Evolutionary conservation across 2,113 vertebrate species (phyloP), one percentile per base, ranked within the genome.

Genomic region (Romanogobio albipinnatus): DNA sequence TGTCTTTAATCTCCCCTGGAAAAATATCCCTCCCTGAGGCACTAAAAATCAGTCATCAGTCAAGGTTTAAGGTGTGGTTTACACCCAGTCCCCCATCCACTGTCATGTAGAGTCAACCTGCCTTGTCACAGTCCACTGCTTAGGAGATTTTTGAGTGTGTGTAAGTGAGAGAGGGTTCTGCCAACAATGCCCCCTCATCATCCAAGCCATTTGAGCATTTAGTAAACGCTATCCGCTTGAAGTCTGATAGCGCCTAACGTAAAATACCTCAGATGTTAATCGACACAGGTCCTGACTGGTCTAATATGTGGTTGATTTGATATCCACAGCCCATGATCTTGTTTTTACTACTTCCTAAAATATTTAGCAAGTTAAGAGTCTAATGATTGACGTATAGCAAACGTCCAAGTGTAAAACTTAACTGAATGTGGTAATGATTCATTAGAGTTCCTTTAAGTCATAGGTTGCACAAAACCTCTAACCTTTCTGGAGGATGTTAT

Each of bases 21-120:
- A 92, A 93, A 94, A 95, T 93, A 94, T 84, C 91, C 90, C 91
- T 92, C 93, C 95, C 95, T 56, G 86, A 90, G 95, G 95, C 94
- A 88, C 86, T 90, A 93, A 91, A 95, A 95, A 95, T 82, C 80
- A 58, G 45, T 81, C 79, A 93, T 91, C 92, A 93, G 91, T 91
- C n/a, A 87, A 93, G 95, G 92, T 94, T 93, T 93, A 88, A 95
- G 95, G 95, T 95, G 95, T 95, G 95, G 95, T 92, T 92, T 86
- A 85, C 36, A 90, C 90, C 89, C 88, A 84, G 43, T 82, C 88
- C 91, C 87, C 91, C 81, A 84, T 89, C 84, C 87, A 59, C 64
- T 77, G 43, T 71, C 62, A 87, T 76, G 61, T 78, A 84, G 76
- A 87, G 59, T 75, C 84, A 87, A 66, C n/a, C 76, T 78, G 33